Evolutionary conservation across 1,140 invertebrate genomes (phyloP), one percentile per base, ranked within the genome.

Genomic region (Drosophila santomea): DNA sequence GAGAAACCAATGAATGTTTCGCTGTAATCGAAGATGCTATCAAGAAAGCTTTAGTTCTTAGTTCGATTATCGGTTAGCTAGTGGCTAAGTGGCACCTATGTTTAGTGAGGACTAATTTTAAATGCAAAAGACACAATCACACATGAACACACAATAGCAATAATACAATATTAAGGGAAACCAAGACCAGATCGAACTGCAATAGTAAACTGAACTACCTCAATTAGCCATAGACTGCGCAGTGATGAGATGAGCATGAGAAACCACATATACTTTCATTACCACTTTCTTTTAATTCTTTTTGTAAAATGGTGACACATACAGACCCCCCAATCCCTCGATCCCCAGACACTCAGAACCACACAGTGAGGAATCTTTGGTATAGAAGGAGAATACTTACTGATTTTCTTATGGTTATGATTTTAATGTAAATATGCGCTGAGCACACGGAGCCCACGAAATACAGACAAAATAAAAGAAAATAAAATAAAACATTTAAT

Each of bases 141-240:
- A 15, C 47, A 38, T 17, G 20, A 74, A 36, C 60, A 74, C 56
- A 61, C 67, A 78, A 66, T 80, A 81, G 66, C 68, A 81, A 90
- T 61, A 82, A 80, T 47, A 79, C 68, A 81, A 90, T 61, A 82
- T 75, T 47, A 79, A 75, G 32, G 45, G 60, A 62, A 68, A 73
- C 45, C 43, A 55, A 72, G 55, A 78, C 63, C 85, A 79, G 74
- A 88, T 79, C 61, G 80, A 82, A 92, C 76, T 91, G 80, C 91
- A 92, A 92, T 92, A 91, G 91, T 89, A 78, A 92, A 92, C 86
- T 62, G 17, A 92, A 91, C 91, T 92, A 92, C 91, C 91, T 92
- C 91, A 92, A 90, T 61, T 66, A 80, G 83, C 69, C 79, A 78
- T 91, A 90, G 90, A 86, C 90, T 91, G 88, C 74, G 71, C 80